A percentile compares a stretch with the other conserved stretches of the same genome.
Conservation (phyloP, 2,113 vertebrate species). For the Oxygymnocypris stewartii region DNA sequence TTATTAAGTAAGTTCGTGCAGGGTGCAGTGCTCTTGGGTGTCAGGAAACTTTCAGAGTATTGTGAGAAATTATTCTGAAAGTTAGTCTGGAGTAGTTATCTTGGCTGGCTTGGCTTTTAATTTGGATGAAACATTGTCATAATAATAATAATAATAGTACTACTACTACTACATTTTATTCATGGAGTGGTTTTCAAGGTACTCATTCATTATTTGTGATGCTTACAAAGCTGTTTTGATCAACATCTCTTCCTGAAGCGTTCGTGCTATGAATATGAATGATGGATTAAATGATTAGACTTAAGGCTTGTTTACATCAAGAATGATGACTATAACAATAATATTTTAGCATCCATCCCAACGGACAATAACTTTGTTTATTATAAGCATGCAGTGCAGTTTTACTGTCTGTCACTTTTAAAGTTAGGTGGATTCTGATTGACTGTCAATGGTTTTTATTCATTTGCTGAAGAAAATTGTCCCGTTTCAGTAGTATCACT, state of each 20-base stretch:
- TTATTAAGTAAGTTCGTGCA: slow-evolving; percentile 29
- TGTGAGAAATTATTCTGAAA: slow-evolving; percentile 1
- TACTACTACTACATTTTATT: not conserved
- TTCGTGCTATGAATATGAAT: not conserved
- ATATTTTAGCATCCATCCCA: not conserved
- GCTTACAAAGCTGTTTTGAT: not conserved
- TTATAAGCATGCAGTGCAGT: too few species aligned
- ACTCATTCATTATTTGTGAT: not conserved
- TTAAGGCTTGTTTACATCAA: not conserved
- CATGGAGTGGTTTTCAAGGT: not conserved
- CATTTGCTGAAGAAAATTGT: not conserved
- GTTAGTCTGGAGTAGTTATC: not conserved
- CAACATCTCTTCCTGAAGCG: not conserved
- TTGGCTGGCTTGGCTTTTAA: too few species aligned
- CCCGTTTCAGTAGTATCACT: too few species aligned
- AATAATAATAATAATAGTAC: not conserved
- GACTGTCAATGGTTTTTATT: not conserved
- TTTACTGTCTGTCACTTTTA: not conserved
- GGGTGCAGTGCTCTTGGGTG: not conserved
- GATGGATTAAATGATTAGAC: not conserved
- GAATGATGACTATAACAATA: not conserved
- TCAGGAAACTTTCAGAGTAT: not conserved
- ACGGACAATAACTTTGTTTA: not conserved
- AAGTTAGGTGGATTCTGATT: not conserved
- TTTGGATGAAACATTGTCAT: not conserved